phyloP scores from a whole-genome alignment of 2,888 invertebrate genomes.

The Stenchaetothrips biformis region DNA sequence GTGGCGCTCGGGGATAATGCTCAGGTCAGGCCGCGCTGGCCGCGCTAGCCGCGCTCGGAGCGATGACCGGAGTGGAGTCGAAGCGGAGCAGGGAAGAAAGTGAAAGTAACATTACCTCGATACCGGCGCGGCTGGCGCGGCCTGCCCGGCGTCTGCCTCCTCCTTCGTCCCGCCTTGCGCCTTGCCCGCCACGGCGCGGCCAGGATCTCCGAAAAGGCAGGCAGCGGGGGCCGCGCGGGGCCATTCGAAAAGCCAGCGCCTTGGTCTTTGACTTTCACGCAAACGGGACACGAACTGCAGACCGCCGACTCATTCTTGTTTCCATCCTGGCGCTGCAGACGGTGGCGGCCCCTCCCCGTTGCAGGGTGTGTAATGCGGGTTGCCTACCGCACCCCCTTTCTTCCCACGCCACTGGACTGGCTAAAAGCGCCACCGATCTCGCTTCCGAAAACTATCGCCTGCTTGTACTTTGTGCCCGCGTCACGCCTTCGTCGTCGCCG shows the following conservation, averaged over 20 bases:
- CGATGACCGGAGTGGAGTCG: constrained; percentile 2
- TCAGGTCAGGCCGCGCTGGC: background rate
- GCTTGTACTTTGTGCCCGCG: too few species aligned
- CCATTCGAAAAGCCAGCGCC: background rate
- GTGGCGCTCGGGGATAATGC: too few species aligned
- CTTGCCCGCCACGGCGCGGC: background rate
- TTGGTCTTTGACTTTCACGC: background rate
- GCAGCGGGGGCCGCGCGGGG: background rate
- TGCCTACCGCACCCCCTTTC: background rate
- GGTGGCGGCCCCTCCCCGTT: background rate
- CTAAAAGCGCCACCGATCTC: too few species aligned
- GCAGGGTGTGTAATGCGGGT: too few species aligned
- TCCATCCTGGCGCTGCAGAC: background rate
- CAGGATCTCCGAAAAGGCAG: background rate
- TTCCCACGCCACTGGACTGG: too few species aligned
- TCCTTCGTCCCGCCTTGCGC: background rate
- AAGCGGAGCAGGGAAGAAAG: background rate
- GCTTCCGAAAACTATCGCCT: too few species aligned
- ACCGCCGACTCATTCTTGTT: background rate
- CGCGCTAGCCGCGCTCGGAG: background rate
- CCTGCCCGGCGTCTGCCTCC: too few species aligned
- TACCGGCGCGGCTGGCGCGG: background rate
- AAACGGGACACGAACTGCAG: background rate
- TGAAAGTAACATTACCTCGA: constrained; percentile 23
- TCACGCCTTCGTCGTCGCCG: too few species aligned